Evolutionary conservation across 2,888 invertebrate genomes (phyloP), one percentile per base, ranked within the genome.

Genomic region (Phlogophora meticulosa): DNA sequence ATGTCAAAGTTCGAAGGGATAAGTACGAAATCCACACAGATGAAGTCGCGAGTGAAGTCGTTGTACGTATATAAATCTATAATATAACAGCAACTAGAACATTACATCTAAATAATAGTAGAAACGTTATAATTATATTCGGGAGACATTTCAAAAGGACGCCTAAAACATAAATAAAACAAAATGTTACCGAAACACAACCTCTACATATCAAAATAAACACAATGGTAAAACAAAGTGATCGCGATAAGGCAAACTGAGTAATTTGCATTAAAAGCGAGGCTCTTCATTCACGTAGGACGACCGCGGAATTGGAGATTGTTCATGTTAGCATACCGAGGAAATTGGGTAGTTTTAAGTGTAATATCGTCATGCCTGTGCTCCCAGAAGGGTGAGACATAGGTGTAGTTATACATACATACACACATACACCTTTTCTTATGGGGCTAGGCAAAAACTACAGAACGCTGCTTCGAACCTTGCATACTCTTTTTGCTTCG

Each of bases 201-300:
- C 52, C 40, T 57, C 42, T 40, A 57, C 38, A 45, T 49, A 48
- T 49, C 43, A 43, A 43, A 53, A n/a, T 22, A 52, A 40, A 63
- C 32, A 72, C 66, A 66, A 66, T 72, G 66, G 58, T 13, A 32
- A 34, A 55, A 76, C 64, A 62, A 77, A 77, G 45, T 53, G 51
- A 66, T 77, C 59, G 5, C 32, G 56, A 77, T 77, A 77, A 76
- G 66, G 77, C 53, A 56, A 76, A 72, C 76, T 60, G 78, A 66
- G 43, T 57, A 60, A 76, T 76, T 76, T 76, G 78, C 78, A 77
- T 76, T 61, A 63, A 72, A 66, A 66, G 56, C 72, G 46, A 45
- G 72, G 38, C 38, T 22, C 48, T 59, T 56, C 56, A 51, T 58
- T 77, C 76, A 56, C 28, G 62, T 28, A n/a, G n/a, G 49, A 46